Evolutionary conservation across 1,140 invertebrate genomes (phyloP).

Genomic region (Caenorhabditis tropicalis): DNA sequence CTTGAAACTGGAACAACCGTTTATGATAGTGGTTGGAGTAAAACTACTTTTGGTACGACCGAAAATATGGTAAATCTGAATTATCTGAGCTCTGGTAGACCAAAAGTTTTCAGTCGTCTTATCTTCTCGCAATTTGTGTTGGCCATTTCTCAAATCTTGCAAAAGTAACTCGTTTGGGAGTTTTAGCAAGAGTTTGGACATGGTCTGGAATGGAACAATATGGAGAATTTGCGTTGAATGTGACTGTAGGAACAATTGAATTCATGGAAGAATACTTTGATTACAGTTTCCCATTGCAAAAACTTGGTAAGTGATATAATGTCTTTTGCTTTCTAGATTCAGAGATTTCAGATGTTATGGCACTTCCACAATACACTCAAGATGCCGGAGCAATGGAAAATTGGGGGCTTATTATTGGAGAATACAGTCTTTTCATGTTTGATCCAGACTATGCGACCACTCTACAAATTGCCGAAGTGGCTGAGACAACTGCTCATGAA

Average conservation of each 20-base stretch:
- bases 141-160: conserved; percentile 41
- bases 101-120: not conserved
- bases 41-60: conserved; percentile 36
- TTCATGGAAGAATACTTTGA: conserved; percentile 33
- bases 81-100: not conserved
- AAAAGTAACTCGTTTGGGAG: not conserved
- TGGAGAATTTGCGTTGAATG: conserved; percentile 44
- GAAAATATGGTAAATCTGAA: conserved; percentile 6
- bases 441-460: conserved; percentile 54
- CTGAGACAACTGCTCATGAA: conserved; percentile 73
- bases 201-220: conserved; percentile 51
- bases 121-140: conserved; percentile 48
- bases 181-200: conserved; percentile 27
- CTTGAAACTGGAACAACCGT: not conserved
- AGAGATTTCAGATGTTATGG: conserved; percentile 79
- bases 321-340: not conserved
- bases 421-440: conserved; percentile 43
- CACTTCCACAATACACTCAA: conserved; percentile 82
- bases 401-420: conserved; percentile 75
- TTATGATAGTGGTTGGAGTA: conserved; percentile 15
- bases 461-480: conserved; percentile 67
- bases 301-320: conserved; percentile 56
- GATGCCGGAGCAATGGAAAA: conserved; percentile 89
- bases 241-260: conserved; percentile 45
- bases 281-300: conserved; percentile 77